Evolutionary conservation across 2,113 vertebrate species (phyloP).

Genomic region (Sinocyclocheilus anshuiensis): DNA sequence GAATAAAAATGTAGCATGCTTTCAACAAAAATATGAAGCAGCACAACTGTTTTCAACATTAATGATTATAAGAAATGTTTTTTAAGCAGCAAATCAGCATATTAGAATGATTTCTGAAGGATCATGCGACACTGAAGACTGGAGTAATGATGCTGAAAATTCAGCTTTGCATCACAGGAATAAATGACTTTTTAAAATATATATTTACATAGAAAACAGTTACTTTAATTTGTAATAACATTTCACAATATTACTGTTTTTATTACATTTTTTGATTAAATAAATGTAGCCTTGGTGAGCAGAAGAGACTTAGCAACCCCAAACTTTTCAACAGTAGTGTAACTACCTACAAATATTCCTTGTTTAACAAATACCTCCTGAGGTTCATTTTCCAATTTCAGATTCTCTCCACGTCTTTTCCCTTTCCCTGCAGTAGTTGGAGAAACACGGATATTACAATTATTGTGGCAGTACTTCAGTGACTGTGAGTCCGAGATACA

Average conservation of each 20-base stretch:
- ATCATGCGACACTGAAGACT: background rate
- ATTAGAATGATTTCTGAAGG: background rate
- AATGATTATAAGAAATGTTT: background rate
- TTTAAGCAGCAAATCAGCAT: background rate
- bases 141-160: background rate
- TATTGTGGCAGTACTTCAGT: background rate
- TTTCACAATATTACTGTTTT: too few species aligned
- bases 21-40: too few species aligned
- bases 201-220: too few species aligned
- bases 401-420: conserved; percentile 81
- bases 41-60: too few species aligned
- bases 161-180: background rate
- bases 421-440: conserved; percentile 77
- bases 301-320: background rate
- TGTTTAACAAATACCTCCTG: conserved; percentile 78
- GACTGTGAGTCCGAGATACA: background rate
- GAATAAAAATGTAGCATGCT: too few species aligned
- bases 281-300: too few species aligned
- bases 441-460: conserved; percentile 35
- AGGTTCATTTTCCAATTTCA: conserved; percentile 87
- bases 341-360: background rate
- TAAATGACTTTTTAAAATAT: too few species aligned
- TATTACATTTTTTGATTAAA: too few species aligned
- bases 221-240: too few species aligned
- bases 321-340: background rate